Evolutionary conservation across 2,888 invertebrate species (phyloP).

Genomic region (Eucriotettix oculatus): DNA sequence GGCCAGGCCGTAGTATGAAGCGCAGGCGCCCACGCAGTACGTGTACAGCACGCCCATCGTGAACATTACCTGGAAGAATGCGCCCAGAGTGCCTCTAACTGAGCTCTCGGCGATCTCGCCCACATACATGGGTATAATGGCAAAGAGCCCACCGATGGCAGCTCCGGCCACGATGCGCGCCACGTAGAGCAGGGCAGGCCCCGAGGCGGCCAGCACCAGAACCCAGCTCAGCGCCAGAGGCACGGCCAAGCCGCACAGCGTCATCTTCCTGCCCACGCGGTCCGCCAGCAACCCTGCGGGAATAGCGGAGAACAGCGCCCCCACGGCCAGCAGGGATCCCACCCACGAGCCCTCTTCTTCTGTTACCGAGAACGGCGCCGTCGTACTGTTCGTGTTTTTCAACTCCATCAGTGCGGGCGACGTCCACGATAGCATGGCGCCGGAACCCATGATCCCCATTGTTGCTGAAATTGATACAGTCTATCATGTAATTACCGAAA

Average conservation of each 20-base stretch:
- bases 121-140: background rate
- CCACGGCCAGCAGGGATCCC: background rate
- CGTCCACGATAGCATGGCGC: background rate
- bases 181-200: background rate
- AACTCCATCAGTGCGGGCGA: background rate
- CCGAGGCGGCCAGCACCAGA: background rate
- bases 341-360: background rate
- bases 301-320: background rate
- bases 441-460: background rate
- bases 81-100: background rate
- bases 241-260: background rate
- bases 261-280: background rate
- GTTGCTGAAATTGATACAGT: background rate
- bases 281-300: background rate
- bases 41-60: background rate
- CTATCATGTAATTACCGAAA: too few species aligned
- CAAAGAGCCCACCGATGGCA: background rate
- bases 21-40: background rate
- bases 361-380: background rate
- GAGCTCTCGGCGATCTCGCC: background rate
- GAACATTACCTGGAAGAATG: background rate
- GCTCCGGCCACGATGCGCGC: background rate
- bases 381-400: background rate
- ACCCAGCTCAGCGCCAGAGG: background rate
- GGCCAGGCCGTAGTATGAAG: background rate